Base-by-base conservation (phyloP, 2,888 invertebrate genomes). In the Operophtera brumata region DNA sequence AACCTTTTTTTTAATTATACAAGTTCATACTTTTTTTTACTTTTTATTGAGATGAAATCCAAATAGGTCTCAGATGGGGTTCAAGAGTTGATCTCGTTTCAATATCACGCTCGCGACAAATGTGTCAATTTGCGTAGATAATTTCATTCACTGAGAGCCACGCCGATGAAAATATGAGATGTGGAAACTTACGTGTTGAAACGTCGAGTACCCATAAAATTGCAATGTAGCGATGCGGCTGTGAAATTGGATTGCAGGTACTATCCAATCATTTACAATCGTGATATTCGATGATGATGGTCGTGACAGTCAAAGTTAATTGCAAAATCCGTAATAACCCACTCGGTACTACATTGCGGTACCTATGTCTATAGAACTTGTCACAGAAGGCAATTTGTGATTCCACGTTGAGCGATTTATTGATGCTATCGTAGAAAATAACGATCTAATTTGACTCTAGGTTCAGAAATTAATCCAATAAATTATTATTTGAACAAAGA, bases 161-260 rank as follows among this genome's bases (percentile, higher is more conserved):
- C 58, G 66, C 65, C 77, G 76, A 81, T 78, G 80, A 78, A 80
- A 81, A 80, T 73, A 65, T 73, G 68, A 3, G 20, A 20, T 69
- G 73, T 70, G 69, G 62, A 65, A 62, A 63, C 74, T 71, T 68
- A 68, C 73, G 73, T 84, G 82, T 80, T 77, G 84, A 80, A 84
- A 86, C 72, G 70, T 69, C 73, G 71, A 70, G 74, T 71, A 47
- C 57, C 55, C 47, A 65, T 77, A 75, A 81, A 82, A 84, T 86
- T 84, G 82, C 80, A 82, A 84, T 82, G 85, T 81, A 70, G 69
- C 71, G 75, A 71, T 76, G 71, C 76, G 73, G 75, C 73, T 78
- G 69, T 80, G 78, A 78, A 82, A 86, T 86, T 83, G 80, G 81
- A 84, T 87, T 85, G 85, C 83, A 45, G 28, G 77, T 70, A 78